These are phyloP conservation scores for Hipparchia sbordonii DNA, from an alignment of 2,888 invertebrate genomes.

Conservation along the genomic window DNA sequence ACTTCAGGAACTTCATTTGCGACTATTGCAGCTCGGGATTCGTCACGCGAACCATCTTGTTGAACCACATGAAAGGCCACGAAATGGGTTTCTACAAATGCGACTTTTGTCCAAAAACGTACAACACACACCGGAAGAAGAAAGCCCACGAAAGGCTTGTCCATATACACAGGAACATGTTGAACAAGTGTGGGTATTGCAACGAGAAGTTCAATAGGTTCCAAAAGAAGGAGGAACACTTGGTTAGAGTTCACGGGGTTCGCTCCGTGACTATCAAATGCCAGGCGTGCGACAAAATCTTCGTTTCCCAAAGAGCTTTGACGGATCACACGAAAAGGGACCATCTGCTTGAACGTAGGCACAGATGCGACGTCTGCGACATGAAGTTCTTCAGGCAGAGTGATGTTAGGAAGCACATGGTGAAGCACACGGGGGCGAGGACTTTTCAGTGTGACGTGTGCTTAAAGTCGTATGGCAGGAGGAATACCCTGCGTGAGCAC, in stretches of 20 bases:
- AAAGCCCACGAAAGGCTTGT: slow-evolving; percentile 44
- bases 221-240: slow-evolving; percentile 42
- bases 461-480: slow-evolving; percentile 52
- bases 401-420: slow-evolving; percentile 58
- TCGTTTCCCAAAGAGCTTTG: slow-evolving; percentile 55
- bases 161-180: slow-evolving; percentile 31
- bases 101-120: slow-evolving; percentile 44
- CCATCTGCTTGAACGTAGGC: slow-evolving; percentile 43
- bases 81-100: slow-evolving; percentile 45
- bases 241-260: slow-evolving; percentile 46
- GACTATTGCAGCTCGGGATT: slow-evolving; percentile 48
- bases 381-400: slow-evolving; percentile 51
- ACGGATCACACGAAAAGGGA: slow-evolving; percentile 44
- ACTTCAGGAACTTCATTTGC: slow-evolving; percentile 52
- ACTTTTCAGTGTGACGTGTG: slow-evolving; percentile 58
- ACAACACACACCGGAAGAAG: slow-evolving; percentile 43
- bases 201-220: slow-evolving; percentile 38
- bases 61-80: slow-evolving; percentile 38
- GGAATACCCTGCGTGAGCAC: slow-evolving; percentile 56
- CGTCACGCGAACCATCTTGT: slow-evolving; percentile 40
- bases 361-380: slow-evolving; percentile 45
- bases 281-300: slow-evolving; percentile 50
- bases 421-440: slow-evolving; percentile 54
- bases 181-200: slow-evolving; percentile 52
- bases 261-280: slow-evolving; percentile 44